Evolutionary conservation across 2,888 invertebrate genomes (phyloP).

Genomic region (Xanthorhoe designata): DNA sequence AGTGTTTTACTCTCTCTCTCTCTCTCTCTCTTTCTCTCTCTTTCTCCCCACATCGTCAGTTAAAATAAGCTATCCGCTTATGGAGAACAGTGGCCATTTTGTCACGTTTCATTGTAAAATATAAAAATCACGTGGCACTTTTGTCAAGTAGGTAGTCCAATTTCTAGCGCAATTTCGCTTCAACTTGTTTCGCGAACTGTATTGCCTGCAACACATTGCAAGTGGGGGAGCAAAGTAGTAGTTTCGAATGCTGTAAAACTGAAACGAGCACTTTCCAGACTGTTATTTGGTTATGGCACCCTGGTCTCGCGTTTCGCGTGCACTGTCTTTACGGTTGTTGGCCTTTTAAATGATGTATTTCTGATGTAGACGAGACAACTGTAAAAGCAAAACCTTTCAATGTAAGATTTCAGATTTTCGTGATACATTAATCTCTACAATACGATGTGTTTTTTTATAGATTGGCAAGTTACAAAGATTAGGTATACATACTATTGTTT

Average conservation of each 20-base stretch:
- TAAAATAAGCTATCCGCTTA: not conserved
- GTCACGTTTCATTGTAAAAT: not conserved
- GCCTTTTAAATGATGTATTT: constrained; percentile 17
- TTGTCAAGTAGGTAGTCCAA: constrained; percentile 12
- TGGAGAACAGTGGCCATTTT: not conserved
- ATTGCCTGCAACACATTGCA: constrained; percentile 33
- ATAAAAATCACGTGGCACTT: constrained; percentile 5
- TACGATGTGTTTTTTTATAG: too few species aligned
- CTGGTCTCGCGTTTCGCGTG: constrained; percentile 20
- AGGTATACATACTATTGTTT: too few species aligned
- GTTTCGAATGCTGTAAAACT: constrained; percentile 39
- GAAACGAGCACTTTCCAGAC: constrained; percentile 31
- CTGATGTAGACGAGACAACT: not conserved
- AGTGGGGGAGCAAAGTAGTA: constrained; percentile 31
- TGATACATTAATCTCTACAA: too few species aligned
- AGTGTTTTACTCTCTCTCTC: not conserved
- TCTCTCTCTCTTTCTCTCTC: too few species aligned
- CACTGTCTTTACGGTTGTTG: constrained; percentile 16
- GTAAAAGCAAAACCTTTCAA: not conserved
- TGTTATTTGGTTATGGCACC: constrained; percentile 36
- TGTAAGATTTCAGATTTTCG: too few species aligned
- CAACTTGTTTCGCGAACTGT: constrained; percentile 15
- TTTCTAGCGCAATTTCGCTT: constrained; percentile 14
- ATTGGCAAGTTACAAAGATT: too few species aligned
- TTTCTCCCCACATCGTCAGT: not conserved